Base-by-base conservation (phyloP, 2,888 invertebrate species). In the Oxyteleia sp. region DNA sequence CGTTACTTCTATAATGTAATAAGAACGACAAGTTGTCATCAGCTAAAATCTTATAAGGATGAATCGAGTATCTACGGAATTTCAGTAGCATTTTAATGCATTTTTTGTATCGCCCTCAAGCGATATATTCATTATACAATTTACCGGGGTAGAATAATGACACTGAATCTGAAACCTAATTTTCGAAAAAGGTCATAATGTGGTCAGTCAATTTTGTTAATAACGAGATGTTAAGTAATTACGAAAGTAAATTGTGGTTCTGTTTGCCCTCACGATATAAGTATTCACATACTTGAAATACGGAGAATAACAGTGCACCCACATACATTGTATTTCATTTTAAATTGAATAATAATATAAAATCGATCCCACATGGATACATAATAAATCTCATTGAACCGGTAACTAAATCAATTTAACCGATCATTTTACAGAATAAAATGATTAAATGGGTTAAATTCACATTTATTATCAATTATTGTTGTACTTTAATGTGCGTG, bases 281-380 rank as follows among this genome's bases (percentile, higher is more conserved):
- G 32, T 32, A 8, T 32, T 7, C 32, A 8, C 11, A 32, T n/a
- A 10, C 3, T 32, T 32, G 11, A 32, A 32, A 32, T 32, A 10
- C 8, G 32, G 11, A 32, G 32, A 32, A 32, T 32, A 32, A 10
- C 8, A 32, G 32, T 10, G 32, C 11, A 32, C 32, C 1, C 32
- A 8, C 11, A 8, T 10, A 10, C 11, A 10, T 10, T 10, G 5
- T 10, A 10, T 32, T 38, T 38, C 38, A 7, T 38, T 38, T 38
- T 38, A 38, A 13, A 38, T 38, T 38, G 38, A 38, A 38, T 38
- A 38, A 38, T 38, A 38, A 13, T 38, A 38, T 38, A n/a, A 38
- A 38, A 13, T 13, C 38, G 13, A 38, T 32, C 8, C 8, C 32
- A 5, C 32, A 10, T 7, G 13, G 38, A 13, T 38, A 5, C 13